Evolutionary conservation across 2,113 vertebrate species (phyloP).

Genomic region (Zonotrichia leucophrys): DNA sequence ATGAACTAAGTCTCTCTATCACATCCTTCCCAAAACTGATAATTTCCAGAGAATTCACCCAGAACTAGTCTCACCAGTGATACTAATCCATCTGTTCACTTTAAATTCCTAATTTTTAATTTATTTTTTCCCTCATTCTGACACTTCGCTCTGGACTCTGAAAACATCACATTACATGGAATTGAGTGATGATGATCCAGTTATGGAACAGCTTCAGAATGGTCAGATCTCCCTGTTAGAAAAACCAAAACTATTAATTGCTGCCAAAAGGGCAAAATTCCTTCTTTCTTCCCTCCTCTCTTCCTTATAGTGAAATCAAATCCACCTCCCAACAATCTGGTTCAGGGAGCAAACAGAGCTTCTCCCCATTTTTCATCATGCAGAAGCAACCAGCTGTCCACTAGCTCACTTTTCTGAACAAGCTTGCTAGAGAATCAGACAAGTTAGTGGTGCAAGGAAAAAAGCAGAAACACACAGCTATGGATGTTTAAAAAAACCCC

Average conservation of each 20-base stretch:
- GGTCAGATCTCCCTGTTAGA: background rate
- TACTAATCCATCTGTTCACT: background rate
- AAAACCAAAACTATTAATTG: background rate
- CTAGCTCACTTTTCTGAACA: background rate
- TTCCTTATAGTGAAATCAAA: background rate
- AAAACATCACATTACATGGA: background rate
- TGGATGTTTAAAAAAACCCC: no score
- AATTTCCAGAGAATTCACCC: background rate
- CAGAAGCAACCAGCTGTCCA: background rate
- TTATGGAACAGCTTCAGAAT: background rate
- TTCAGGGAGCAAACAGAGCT: background rate
- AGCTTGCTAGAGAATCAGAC: background rate
- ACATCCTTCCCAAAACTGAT: background rate
- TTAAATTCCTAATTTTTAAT: background rate
- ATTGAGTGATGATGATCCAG: background rate
- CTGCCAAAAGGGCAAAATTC: background rate
- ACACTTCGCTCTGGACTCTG: background rate
- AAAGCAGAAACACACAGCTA: background rate
- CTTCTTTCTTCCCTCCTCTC: accelerated
- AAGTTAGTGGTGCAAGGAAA: background rate
- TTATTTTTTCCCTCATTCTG: background rate
- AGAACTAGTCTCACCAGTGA: background rate
- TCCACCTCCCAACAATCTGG: background rate
- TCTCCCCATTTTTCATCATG: background rate
- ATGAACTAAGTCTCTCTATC: background rate